Conservation (phyloP, 2,888 invertebrate species). For the Venusia cambrica region DNA sequence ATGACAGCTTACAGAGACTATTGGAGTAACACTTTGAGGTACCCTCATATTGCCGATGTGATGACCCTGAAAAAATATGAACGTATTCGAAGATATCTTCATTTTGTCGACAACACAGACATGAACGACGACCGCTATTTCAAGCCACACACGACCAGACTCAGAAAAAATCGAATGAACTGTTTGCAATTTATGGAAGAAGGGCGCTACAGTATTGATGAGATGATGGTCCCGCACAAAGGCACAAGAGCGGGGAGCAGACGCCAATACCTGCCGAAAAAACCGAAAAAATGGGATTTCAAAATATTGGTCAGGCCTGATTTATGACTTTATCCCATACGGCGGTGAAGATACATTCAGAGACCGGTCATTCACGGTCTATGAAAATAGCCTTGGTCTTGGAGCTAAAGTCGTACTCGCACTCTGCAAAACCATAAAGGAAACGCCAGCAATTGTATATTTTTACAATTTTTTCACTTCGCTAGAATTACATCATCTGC, state of each 20-base stretch:
- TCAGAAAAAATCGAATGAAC: slow-evolving; percentile 3
- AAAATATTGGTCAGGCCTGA: slow-evolving; percentile 7
- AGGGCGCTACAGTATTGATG: slow-evolving; percentile 1
- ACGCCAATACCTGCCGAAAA: slow-evolving; percentile 1
- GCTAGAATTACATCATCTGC: slow-evolving; percentile 7
- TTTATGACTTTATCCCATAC: slow-evolving; percentile 5
- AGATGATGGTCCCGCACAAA: slow-evolving; percentile 11
- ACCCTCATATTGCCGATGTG: slow-evolving; percentile 1
- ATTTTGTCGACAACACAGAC: slow-evolving; percentile 6
- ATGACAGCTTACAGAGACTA: slow-evolving; percentile 4
- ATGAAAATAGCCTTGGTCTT: slow-evolving; percentile 8
- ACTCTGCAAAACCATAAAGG: slow-evolving; percentile 17
- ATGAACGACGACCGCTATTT: slow-evolving; percentile 6
- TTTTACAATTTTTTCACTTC: slow-evolving; percentile 20
- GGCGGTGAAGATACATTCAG: neutral
- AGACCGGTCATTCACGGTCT: neutral
- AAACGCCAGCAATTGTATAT: slow-evolving; percentile 16
- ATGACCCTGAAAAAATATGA: slow-evolving; percentile 2
- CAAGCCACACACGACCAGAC: slow-evolving; percentile 1
- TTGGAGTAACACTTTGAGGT: slow-evolving; percentile 1
- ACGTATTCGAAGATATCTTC: neutral
- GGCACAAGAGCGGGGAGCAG: slow-evolving; percentile 5
- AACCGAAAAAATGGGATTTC: slow-evolving; percentile 4
- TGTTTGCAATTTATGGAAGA: slow-evolving; percentile 6
- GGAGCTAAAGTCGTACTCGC: slow-evolving; percentile 16